Percentiles rank a stretch among this genome's conserved stretches.
Conservation (phyloP, 2,888 invertebrate species). For the Bombyx huttoni region DNA sequence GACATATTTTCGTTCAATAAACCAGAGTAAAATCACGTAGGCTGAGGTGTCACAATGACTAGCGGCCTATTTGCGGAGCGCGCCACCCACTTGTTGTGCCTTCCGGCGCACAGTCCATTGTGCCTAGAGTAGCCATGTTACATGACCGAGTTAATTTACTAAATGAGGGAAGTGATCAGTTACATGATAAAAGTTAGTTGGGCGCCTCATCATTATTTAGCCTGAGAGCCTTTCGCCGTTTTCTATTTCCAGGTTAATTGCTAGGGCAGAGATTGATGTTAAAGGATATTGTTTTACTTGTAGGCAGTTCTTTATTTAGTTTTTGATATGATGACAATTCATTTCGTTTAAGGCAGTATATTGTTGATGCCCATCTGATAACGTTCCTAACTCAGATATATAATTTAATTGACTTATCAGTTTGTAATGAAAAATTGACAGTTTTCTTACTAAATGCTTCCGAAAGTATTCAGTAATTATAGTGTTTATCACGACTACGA, state of each 20-base stretch:
- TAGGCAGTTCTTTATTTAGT: neutral
- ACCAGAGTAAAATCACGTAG: slow-evolving; percentile 22
- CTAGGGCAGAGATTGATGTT: neutral
- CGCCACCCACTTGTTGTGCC: slow-evolving; percentile 59
- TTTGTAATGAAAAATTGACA: too few species aligned
- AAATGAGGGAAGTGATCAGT: slow-evolving; percentile 26
- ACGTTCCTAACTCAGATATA: too few species aligned
- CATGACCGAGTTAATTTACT: slow-evolving; percentile 44
- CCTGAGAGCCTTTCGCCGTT: neutral
- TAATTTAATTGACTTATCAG: too few species aligned
- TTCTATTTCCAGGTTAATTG: neutral
- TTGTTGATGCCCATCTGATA: too few species aligned
- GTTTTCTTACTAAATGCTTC: too few species aligned
- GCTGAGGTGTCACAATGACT: slow-evolving; percentile 35
- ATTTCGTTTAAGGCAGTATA: too few species aligned
- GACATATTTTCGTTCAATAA: slow-evolving; percentile 15
- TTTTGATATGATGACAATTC: too few species aligned
- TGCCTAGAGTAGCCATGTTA: slow-evolving; percentile 27
- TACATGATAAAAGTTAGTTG: slow-evolving; percentile 12
- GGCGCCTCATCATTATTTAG: slow-evolving; percentile 1
- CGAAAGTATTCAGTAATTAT: too few species aligned
- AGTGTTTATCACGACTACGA: too few species aligned
- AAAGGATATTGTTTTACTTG: neutral
- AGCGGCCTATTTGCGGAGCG: slow-evolving; percentile 56
- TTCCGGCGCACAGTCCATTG: slow-evolving; percentile 38